Conservation (phyloP, 2,888 invertebrate genomes). For the Fragum sueziense region DNA sequence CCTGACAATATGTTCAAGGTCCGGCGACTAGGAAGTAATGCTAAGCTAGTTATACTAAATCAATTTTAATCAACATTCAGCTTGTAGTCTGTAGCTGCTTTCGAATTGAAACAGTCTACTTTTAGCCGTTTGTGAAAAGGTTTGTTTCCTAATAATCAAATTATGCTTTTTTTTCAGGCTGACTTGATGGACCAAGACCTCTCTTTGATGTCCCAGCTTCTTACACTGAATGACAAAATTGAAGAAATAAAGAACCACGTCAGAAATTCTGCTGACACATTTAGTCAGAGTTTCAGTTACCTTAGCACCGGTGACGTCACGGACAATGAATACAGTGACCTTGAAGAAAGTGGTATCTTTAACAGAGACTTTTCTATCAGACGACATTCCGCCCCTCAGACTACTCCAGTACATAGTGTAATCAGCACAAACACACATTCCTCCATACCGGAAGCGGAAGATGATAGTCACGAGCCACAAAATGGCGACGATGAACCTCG, state of each 20-base stretch:
- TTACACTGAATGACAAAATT: constrained; percentile 79
- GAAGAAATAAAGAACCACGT: constrained; percentile 74
- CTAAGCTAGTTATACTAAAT: no score
- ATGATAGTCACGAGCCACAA: background rate
- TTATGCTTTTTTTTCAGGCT: constrained; percentile 74
- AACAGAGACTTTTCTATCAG: constrained; percentile 11
- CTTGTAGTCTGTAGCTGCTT: no score
- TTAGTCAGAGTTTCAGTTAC: constrained; percentile 39
- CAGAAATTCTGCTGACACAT: constrained; percentile 6
- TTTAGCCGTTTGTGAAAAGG: no score
- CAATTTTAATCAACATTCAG: no score
- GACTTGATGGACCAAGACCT: constrained; percentile 79
- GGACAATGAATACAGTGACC: constrained; percentile 40
- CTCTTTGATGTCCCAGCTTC: constrained; percentile 77
- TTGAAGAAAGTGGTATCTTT: constrained; percentile 40
- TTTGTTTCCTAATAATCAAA: no score
- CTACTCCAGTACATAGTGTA: background rate
- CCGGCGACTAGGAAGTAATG: no score
- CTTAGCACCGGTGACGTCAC: constrained; percentile 40
- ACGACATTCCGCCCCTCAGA: background rate
- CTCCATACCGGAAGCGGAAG: background rate
- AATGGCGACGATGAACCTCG: constrained; percentile 18
- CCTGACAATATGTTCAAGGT: no score
- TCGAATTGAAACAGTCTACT: no score
- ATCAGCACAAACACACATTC: background rate